Conservation (phyloP, 1,140 invertebrate genomes). For the Oryzaephilus surinamensis region DNA sequence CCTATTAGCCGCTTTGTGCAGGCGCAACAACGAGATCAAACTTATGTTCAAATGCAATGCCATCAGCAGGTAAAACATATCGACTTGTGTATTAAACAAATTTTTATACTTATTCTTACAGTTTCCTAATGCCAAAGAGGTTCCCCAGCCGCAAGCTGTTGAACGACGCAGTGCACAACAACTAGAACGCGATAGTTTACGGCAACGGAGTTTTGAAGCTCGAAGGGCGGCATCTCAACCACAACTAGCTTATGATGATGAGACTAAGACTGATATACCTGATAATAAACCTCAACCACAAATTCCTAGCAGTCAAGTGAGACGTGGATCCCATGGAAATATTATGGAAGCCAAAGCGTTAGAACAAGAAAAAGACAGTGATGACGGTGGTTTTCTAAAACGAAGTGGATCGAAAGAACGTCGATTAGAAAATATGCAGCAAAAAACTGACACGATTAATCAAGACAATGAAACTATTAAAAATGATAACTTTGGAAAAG, state of each 20-base stretch:
- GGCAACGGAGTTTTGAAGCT: constrained; percentile 44
- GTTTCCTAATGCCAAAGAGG: constrained; percentile 11
- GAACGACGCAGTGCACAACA: constrained; percentile 44
- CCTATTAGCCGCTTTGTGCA: constrained; percentile 7
- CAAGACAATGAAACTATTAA: constrained; percentile 9
- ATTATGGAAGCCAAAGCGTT: constrained; percentile 37
- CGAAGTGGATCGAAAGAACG: constrained; percentile 17
- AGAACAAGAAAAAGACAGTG: constrained; percentile 43
- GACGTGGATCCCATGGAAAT: constrained; percentile 46
- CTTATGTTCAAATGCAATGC: constrained; percentile 11
- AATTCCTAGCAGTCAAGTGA: constrained; percentile 32
- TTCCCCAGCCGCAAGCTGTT: constrained; percentile 5
- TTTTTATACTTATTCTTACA: constrained; percentile 7
- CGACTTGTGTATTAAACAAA: neutral
- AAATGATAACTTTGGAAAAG: no score
- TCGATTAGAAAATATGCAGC: constrained; percentile 5
- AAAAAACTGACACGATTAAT: constrained; percentile 5
- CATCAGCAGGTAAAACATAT: constrained; percentile 5
- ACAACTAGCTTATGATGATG: constrained; percentile 48
- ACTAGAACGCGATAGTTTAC: constrained; percentile 43
- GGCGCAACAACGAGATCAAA: constrained; percentile 5
- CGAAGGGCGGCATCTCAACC: constrained; percentile 52
- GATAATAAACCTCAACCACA: constrained; percentile 36
- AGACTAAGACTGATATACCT: constrained; percentile 23
- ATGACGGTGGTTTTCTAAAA: constrained; percentile 45